These are phyloP conservation scores for Anabacerthia variegaticeps DNA, from an alignment of 2,797 vertebrate genomes.

Conservation along the genomic window DNA sequence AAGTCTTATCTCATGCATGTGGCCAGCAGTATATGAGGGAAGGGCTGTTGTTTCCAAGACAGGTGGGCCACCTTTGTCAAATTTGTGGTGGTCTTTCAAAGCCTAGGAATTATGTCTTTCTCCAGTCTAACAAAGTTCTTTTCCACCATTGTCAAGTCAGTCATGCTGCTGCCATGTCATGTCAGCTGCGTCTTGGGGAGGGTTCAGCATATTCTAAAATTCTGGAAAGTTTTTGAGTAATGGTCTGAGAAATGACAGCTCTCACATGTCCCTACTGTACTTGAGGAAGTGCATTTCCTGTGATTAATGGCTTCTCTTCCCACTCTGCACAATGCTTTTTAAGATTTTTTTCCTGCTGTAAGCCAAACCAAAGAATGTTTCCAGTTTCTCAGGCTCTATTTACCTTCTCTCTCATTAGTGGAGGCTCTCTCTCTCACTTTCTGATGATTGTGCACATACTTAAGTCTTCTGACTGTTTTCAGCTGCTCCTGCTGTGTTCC, in stretches of 20 bases:
- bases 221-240: slow-evolving; percentile 4
- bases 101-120: neutral
- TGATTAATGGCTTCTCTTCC: slow-evolving; percentile 28
- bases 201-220: neutral
- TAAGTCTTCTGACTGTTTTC: slow-evolving; percentile 68
- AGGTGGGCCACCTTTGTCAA: neutral
- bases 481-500: slow-evolving; percentile 60
- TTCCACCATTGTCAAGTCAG: neutral
- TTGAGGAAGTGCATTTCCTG: slow-evolving; percentile 13
- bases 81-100: neutral
- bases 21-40: neutral
- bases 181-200: neutral
- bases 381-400: slow-evolving; percentile 66
- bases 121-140: neutral
- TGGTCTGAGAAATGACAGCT: slow-evolving; percentile 17
- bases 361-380: slow-evolving; percentile 62
- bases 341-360: neutral
- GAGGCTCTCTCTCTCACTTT: slow-evolving; percentile 44
- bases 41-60: neutral
- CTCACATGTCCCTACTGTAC: slow-evolving; percentile 12
- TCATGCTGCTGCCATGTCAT: neutral
- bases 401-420: slow-evolving; percentile 54
- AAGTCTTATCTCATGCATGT: neutral
- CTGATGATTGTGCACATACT: slow-evolving; percentile 66
- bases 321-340: slow-evolving; percentile 19